A percentile compares a stretch with the other conserved stretches of the same genome.
Conservation (phyloP, 2,797 vertebrate species). For the Octomys mimax region DNA sequence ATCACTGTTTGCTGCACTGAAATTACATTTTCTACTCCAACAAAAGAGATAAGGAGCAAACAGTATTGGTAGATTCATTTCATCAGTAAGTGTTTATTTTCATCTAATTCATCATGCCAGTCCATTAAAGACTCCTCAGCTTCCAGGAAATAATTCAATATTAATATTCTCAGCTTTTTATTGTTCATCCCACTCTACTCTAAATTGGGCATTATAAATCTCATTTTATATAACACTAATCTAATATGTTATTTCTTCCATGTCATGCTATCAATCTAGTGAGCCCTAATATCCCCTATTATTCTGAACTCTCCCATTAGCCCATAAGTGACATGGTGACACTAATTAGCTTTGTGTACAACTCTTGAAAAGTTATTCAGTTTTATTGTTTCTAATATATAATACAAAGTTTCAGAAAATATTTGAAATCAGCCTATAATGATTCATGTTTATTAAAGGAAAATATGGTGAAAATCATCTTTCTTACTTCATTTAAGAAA, state of each 20-base stretch:
- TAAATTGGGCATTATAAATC: neutral
- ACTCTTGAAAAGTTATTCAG: neutral
- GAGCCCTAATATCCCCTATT: accelerated
- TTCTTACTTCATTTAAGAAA: neutral
- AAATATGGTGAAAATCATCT: neutral
- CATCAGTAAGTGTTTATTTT: constrained; percentile 10
- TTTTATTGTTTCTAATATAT: neutral
- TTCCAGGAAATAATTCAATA: neutral
- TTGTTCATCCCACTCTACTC: neutral
- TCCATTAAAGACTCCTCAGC: neutral
- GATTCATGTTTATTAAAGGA: neutral
- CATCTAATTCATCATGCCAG: neutral
- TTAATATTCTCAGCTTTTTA: neutral
- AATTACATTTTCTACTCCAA: neutral
- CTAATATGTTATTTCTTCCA: neutral
- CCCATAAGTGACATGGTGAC: neutral
- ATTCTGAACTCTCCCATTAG: neutral
- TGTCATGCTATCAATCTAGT: neutral
- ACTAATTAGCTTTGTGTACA: neutral
- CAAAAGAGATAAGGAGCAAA: neutral
- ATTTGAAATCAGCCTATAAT: neutral
- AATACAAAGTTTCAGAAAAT: neutral
- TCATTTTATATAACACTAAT: neutral
- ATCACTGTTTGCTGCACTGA: neutral
- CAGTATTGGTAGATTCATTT: neutral